Percentiles rank a stretch among this genome's conserved stretches.
phyloP scores from a whole-genome alignment of 2,888 invertebrate species.

The Alloplasta piceator region DNA sequence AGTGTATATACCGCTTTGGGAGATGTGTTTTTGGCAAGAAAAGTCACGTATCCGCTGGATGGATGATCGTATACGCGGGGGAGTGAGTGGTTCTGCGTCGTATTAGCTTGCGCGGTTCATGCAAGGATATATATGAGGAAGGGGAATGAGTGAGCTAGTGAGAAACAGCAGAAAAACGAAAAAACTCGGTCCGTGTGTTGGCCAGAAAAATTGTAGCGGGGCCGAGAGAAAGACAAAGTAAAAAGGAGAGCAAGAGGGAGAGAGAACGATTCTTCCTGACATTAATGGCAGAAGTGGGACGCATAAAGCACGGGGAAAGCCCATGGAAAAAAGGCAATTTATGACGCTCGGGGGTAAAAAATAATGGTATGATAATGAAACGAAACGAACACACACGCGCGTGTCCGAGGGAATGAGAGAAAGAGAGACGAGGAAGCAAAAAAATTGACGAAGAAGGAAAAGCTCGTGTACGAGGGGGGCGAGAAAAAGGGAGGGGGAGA shows the following conservation, averaged over 20 bases:
- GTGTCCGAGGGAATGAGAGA: constrained; percentile 47
- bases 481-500: constrained; percentile 25
- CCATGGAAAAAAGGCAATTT: constrained; percentile 79
- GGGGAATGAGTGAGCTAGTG: constrained; percentile 1
- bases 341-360: constrained; percentile 76
- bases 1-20: constrained; percentile 32
- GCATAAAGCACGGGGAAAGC: constrained; percentile 78
- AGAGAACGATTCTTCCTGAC: constrained; percentile 70
- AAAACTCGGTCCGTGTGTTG: constrained; percentile 11
- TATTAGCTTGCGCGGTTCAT: constrained; percentile 47
- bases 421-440: constrained; percentile 32
- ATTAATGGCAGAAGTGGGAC: constrained; percentile 82
- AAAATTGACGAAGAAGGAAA: constrained; percentile 19
- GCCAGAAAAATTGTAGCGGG: constrained; percentile 23
- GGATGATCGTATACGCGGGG: constrained; percentile 72
- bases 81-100: constrained; percentile 54
- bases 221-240: constrained; percentile 15
- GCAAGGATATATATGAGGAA: constrained; percentile 17
- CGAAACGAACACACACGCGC: constrained; percentile 70
- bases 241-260: constrained; percentile 44
- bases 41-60: constrained; percentile 78
- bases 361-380: constrained; percentile 82
- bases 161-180: constrained; percentile 4
- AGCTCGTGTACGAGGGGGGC: background rate
- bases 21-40: constrained; percentile 78